phyloP scores from a whole-genome alignment of 2,113 vertebrate genomes.

The Alces alces region DNA sequence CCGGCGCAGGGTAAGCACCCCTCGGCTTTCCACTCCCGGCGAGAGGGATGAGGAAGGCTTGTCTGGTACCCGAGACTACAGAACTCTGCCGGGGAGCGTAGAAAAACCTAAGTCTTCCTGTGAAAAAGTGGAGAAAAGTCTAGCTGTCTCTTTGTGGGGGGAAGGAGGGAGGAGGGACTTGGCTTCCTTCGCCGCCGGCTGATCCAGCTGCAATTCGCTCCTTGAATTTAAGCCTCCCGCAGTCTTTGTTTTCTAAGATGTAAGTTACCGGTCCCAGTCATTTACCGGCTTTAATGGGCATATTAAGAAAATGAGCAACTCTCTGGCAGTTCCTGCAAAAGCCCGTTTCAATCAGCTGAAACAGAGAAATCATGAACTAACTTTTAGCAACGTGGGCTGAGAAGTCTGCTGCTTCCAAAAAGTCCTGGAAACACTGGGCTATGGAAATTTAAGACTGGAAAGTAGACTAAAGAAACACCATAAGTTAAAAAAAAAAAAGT shows the following conservation, averaged over 20 bases:
- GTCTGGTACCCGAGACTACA: slow-evolving; percentile 45
- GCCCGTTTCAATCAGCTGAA: background rate
- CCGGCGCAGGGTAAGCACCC: slow-evolving; percentile 84
- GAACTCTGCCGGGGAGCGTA: slow-evolving; percentile 49
- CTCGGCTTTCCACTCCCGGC: background rate
- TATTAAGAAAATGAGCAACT: slow-evolving; percentile 59
- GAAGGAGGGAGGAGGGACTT: background rate
- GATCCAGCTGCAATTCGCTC: background rate
- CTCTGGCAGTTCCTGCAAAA: slow-evolving; percentile 25
- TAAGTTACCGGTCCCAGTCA: slow-evolving; percentile 7
- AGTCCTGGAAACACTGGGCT: background rate
- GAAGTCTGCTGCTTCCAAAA: background rate
- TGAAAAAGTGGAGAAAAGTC: slow-evolving; percentile 60
- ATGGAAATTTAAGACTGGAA: background rate
- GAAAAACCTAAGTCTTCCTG: slow-evolving; percentile 17
- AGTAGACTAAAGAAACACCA: background rate
- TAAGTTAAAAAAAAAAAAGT: background rate
- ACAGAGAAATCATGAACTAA: background rate
- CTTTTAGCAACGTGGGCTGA: slow-evolving; percentile 8
- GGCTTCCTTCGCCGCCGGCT: background rate
- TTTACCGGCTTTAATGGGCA: slow-evolving; percentile 50
- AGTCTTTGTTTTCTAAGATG: background rate
- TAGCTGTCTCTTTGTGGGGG: background rate
- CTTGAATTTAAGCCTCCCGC: background rate
- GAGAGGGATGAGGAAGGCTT: background rate